These are phyloP conservation scores for Serripes groenlandicus DNA, from an alignment of 2,888 invertebrate genomes.

Conservation along the genomic window DNA sequence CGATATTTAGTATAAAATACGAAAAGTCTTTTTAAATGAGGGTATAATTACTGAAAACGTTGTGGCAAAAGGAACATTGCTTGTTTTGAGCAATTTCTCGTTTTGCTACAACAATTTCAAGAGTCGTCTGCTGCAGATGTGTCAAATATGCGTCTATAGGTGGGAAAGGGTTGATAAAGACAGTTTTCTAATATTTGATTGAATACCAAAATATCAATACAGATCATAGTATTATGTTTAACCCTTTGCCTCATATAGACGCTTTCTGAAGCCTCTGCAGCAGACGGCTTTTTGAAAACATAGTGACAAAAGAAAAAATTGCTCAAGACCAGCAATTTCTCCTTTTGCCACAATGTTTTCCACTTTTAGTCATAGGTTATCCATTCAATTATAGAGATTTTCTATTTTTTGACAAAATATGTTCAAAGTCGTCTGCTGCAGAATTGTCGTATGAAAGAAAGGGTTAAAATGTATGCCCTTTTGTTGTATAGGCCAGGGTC, in stretches of 20 bases:
- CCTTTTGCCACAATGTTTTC: too few relatives aligned
- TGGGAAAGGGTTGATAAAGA: too few relatives aligned
- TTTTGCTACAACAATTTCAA: neutral
- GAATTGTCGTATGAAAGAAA: too few relatives aligned
- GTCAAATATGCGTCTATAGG: too few relatives aligned
- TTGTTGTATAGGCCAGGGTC: slow-evolving; percentile 8
- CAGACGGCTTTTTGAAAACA: neutral
- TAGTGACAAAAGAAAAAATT: neutral
- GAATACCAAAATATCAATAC: too few relatives aligned
- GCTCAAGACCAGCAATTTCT: neutral
- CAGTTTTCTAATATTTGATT: too few relatives aligned
- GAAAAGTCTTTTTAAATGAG: neutral
- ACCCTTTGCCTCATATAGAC: neutral
- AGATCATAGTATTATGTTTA: too few relatives aligned
- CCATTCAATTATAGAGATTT: too few relatives aligned
- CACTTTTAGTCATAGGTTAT: too few relatives aligned
- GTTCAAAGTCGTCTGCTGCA: too few relatives aligned
- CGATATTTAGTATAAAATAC: neutral
- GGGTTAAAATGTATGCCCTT: neutral
- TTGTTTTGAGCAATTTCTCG: neutral
- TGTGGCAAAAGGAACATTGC: neutral
- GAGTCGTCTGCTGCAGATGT: neutral
- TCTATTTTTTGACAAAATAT: too few relatives aligned
- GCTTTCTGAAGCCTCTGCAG: neutral
- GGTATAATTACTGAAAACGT: neutral